Evolutionary conservation across 2,888 invertebrate genomes (phyloP).

Genomic region (Alloscopus bannaensis): DNA sequence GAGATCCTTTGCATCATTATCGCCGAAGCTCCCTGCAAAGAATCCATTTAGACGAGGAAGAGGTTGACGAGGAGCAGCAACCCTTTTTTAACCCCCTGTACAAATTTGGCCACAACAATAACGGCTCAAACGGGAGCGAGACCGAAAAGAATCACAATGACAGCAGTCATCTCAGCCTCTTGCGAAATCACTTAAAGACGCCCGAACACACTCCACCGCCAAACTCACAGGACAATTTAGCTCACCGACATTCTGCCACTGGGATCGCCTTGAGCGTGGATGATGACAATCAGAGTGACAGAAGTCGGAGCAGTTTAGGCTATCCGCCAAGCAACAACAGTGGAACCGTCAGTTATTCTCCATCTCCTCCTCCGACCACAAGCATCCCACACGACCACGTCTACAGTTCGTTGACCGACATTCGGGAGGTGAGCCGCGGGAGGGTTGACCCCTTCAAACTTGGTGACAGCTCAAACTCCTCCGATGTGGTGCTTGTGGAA

Average conservation of each 20-base stretch:
- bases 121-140: slow-evolving; percentile 17
- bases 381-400: slow-evolving; percentile 52
- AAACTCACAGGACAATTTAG: slow-evolving; percentile 21
- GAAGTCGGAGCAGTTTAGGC: slow-evolving; percentile 67
- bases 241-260: slow-evolving; percentile 33
- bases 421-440: slow-evolving; percentile 44
- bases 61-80: slow-evolving; percentile 34
- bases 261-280: slow-evolving; percentile 60
- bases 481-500: slow-evolving; percentile 70
- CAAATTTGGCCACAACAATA: slow-evolving; percentile 42
- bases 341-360: slow-evolving; percentile 52
- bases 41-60: slow-evolving; percentile 50
- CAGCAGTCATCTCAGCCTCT: slow-evolving; percentile 27
- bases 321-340: slow-evolving; percentile 57
- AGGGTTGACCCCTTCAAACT: slow-evolving; percentile 46
- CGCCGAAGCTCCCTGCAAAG: slow-evolving; percentile 53
- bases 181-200: slow-evolving; percentile 49
- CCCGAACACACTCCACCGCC: not conserved
- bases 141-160: slow-evolving; percentile 9
- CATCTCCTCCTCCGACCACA: slow-evolving; percentile 59
- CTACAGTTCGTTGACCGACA: slow-evolving; percentile 62
- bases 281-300: slow-evolving; percentile 65
- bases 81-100: slow-evolving; percentile 66
- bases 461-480: slow-evolving; percentile 27
- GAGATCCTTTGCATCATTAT: slow-evolving; percentile 34